phyloP scores from a whole-genome alignment of 1,140 invertebrate genomes.

The Drosophila sturtevanti region DNA sequence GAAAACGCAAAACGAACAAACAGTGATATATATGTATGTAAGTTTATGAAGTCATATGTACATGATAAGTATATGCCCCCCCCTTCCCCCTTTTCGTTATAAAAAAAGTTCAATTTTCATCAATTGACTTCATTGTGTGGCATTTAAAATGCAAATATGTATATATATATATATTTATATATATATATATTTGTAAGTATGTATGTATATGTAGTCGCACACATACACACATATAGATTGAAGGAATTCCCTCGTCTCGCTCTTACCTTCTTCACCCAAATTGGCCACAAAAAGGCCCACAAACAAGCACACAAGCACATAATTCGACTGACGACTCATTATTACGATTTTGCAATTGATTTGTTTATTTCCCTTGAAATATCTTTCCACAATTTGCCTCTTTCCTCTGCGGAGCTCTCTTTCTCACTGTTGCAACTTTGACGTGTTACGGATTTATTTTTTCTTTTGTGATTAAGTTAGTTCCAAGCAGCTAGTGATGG shows the following conservation, averaged over 20 bases:
- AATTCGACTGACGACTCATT: constrained; percentile 70
- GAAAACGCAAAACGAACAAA: constrained; percentile 17
- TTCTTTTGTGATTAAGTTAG: not conserved
- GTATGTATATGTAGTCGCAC: not conserved
- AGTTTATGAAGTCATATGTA: not conserved
- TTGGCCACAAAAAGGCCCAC: constrained; percentile 61
- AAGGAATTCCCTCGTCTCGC: constrained; percentile 35
- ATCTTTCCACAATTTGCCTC: constrained; percentile 25
- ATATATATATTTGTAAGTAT: constrained; percentile 1
- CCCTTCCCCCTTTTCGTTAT: not conserved
- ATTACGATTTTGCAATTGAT: constrained; percentile 23
- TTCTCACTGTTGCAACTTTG: constrained; percentile 11
- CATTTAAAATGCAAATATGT: constrained; percentile 54
- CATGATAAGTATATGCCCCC: constrained; percentile 6
- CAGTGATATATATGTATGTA: not conserved
- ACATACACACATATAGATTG: constrained; percentile 22
- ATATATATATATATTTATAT: not conserved
- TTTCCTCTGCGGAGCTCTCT: constrained; percentile 2
- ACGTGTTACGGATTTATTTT: constrained; percentile 29
- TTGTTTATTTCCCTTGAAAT: constrained; percentile 43
- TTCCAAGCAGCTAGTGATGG: no score
- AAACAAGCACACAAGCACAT: constrained; percentile 65
- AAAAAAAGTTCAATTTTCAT: constrained; percentile 41
- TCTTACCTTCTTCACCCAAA: constrained; percentile 59
- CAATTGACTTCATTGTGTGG: constrained; percentile 28